Percentiles rank a stretch among this genome's conserved stretches.
Conservation (phyloP, 1,140 invertebrate genomes). For the Pomacea maculata region DNA sequence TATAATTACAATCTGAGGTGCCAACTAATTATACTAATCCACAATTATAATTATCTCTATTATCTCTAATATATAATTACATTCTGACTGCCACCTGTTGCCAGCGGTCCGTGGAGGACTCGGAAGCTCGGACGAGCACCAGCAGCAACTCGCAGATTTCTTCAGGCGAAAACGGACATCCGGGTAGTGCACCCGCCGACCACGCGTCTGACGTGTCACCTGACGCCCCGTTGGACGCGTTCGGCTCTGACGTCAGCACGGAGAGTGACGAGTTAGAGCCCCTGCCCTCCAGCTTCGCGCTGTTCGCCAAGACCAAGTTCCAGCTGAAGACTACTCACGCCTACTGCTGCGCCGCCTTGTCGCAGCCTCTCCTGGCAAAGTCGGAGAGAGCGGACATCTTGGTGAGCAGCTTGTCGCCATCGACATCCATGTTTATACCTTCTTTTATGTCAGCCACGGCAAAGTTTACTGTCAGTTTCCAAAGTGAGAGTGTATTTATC, state of each 20-base stretch:
- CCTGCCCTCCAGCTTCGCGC: constrained; percentile 36
- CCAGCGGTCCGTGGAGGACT: not conserved
- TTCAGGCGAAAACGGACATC: not conserved
- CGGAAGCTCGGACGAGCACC: not conserved
- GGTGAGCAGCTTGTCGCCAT: constrained; percentile 27
- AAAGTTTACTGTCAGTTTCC: no score
- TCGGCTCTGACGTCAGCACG: not conserved
- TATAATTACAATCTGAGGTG: no score
- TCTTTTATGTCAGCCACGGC: no score
- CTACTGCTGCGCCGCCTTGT: constrained; percentile 46
- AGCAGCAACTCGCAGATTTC: not conserved
- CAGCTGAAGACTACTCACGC: constrained; percentile 39
- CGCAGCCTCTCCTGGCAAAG: constrained; percentile 47
- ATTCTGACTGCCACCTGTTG: not conserved
- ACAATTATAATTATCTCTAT: no score
- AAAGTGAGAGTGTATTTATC: no score
- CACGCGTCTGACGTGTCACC: not conserved
- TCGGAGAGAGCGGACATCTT: constrained; percentile 44
- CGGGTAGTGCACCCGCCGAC: no score
- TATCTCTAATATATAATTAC: no score
- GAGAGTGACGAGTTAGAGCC: not conserved
- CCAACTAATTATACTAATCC: no score
- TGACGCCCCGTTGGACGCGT: not conserved
- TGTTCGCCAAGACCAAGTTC: constrained; percentile 47
- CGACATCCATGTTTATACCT: no score